Percentiles rank a stretch among this genome's conserved stretches.
Evolutionary conservation across 2,113 vertebrate species (phyloP).

Genomic region (Crocuta crocuta): DNA sequence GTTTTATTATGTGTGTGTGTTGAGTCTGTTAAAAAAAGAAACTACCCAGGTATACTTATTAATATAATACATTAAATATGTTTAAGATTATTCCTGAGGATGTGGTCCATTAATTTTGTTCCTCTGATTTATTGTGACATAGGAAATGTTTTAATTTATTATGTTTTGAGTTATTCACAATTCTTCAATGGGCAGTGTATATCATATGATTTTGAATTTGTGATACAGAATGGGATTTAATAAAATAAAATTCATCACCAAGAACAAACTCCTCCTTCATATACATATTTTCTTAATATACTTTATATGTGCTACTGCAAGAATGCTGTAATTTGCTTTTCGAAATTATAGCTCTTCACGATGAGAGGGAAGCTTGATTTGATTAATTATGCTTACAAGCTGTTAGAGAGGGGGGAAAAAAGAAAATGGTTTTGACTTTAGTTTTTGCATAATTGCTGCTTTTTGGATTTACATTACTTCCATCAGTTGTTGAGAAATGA

Average conservation of each 20-base stretch:
- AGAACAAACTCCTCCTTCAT: conserved; percentile 77
- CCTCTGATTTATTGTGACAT: conserved; percentile 10
- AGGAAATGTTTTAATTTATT: conserved; percentile 70
- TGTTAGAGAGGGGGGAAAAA: conserved; percentile 71
- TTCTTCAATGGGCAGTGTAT: conserved; percentile 16
- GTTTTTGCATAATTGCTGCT: conserved; percentile 85
- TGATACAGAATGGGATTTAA: conserved; percentile 68
- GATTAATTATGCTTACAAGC: conserved; percentile 87
- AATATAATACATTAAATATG: not conserved
- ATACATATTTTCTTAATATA: conserved; percentile 74
- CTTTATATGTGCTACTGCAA: conserved; percentile 72
- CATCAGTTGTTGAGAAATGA: conserved; percentile 72
- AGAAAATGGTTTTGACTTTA: conserved; percentile 82
- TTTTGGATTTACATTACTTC: conserved; percentile 81
- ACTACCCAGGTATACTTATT: not conserved
- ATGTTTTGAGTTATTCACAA: conserved; percentile 55
- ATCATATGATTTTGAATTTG: conserved; percentile 60
- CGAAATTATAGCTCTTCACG: conserved; percentile 84
- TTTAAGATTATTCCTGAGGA: conserved; percentile 43
- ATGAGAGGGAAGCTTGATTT: conserved; percentile 85
- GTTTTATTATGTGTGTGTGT: not conserved
- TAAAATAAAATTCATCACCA: conserved; percentile 77
- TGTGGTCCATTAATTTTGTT: conserved; percentile 38
- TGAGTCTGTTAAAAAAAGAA: not conserved
- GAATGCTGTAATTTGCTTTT: conserved; percentile 85